Evolutionary conservation across 2,797 vertebrate genomes (phyloP).

Genomic region (Muscicapa comitata): DNA sequence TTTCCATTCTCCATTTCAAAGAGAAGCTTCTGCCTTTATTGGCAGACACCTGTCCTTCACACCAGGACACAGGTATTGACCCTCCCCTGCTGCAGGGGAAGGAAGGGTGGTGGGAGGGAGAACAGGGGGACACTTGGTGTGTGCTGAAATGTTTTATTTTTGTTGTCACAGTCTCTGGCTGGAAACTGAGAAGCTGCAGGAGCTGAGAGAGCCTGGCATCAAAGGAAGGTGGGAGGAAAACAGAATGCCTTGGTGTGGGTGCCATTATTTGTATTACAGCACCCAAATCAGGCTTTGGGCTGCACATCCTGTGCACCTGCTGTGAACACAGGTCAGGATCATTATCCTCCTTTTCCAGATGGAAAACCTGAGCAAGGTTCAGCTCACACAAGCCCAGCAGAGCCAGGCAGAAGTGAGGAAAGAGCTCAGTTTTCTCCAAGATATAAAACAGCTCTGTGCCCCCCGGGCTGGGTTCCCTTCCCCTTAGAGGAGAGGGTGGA

Average conservation of each 20-base stretch:
- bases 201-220: neutral
- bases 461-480: rapidly evolving
- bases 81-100: neutral
- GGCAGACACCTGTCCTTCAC: too few species aligned
- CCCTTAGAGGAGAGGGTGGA: neutral
- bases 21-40: too few species aligned
- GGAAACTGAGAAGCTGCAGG: neutral
- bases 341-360: neutral
- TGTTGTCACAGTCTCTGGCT: neutral
- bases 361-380: neutral
- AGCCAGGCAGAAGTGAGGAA: neutral
- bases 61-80: too few species aligned
- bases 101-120: neutral
- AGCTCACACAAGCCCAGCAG: neutral
- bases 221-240: neutral
- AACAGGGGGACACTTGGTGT: neutral
- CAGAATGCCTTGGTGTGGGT: neutral
- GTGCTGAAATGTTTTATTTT: neutral
- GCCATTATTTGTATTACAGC: rapidly evolving
- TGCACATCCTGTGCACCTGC: neutral
- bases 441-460: neutral
- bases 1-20: too few species aligned
- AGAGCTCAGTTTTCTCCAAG: neutral
- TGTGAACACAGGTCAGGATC: neutral
- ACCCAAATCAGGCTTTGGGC: neutral